A percentile compares a stretch with the other conserved stretches of the same genome.
phyloP scores from a whole-genome alignment of 2,888 invertebrate species.

The Cybosia mesomella region DNA sequence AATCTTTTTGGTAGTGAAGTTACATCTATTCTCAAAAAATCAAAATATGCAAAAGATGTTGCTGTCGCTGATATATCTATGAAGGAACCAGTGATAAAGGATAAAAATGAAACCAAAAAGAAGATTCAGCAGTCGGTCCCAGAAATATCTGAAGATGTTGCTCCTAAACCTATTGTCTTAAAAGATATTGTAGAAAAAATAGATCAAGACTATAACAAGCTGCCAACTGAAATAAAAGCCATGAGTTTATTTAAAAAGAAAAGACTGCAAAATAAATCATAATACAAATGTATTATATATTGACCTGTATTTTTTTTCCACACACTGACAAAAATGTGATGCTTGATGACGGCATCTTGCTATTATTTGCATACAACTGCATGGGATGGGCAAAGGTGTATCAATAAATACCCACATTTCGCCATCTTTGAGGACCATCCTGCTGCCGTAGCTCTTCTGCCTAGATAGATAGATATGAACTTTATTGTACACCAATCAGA shows the following conservation, averaged over 20 bases:
- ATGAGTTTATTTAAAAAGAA: conserved; percentile 78
- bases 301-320: neutral
- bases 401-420: too few species aligned
- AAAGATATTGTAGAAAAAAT: conserved; percentile 74
- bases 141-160: conserved; percentile 20
- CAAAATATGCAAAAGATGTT: conserved; percentile 58
- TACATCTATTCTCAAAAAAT: conserved; percentile 77
- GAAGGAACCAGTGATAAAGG: conserved; percentile 27
- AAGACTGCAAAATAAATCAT: conserved; percentile 66
- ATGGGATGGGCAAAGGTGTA: too few species aligned
- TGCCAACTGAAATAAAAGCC: conserved; percentile 62
- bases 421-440: neutral
- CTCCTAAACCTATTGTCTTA: conserved; percentile 63
- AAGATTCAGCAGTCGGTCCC: neutral
- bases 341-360: neutral
- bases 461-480: too few species aligned
- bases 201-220: conserved; percentile 45
- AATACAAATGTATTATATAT: neutral
- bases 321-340: neutral
- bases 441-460: too few species aligned
- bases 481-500: too few species aligned
- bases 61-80: conserved; percentile 12
- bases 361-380: too few species aligned
- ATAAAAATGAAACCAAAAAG: too few species aligned
- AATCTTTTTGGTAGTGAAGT: conserved; percentile 62